Percentiles rank a stretch among this genome's conserved stretches.
These are phyloP conservation scores for Hybognathus amarus DNA, from an alignment of 2,797 vertebrate species.

Conservation along the genomic window DNA sequence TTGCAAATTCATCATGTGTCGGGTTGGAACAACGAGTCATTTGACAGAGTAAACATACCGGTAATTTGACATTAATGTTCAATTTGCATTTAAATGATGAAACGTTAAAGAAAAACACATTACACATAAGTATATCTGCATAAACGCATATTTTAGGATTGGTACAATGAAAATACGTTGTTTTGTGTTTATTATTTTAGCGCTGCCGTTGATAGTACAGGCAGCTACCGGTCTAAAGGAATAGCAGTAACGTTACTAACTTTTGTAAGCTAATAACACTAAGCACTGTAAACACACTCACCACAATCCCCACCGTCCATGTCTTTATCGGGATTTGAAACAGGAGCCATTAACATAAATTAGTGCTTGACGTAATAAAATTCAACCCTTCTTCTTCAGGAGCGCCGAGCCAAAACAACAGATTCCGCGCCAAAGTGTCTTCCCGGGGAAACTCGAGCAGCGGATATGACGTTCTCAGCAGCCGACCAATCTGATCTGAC, in stretches of 20 bases:
- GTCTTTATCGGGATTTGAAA: slow-evolving; percentile 77
- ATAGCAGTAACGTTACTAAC: neutral
- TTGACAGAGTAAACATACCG: neutral
- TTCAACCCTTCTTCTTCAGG: slow-evolving; percentile 33
- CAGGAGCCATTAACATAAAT: slow-evolving; percentile 73
- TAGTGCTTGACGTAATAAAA: neutral
- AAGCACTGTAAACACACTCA: slow-evolving; percentile 60
- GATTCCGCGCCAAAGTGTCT: slow-evolving; percentile 77
- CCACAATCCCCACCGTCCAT: slow-evolving; percentile 68
- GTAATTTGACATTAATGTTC: neutral
- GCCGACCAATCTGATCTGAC: slow-evolving; percentile 59
- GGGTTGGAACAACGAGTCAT: neutral
- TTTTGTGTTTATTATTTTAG: neutral
- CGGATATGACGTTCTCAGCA: slow-evolving; percentile 71
- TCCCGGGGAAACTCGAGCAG: slow-evolving; percentile 80
- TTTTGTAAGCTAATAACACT: neutral
- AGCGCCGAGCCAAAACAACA: slow-evolving; percentile 64
- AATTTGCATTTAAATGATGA: neutral
- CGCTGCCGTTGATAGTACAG: neutral
- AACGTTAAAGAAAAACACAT: neutral
- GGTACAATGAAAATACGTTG: neutral
- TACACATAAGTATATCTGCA: neutral
- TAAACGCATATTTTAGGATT: neutral
- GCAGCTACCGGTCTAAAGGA: neutral
- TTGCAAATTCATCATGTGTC: neutral